phyloP scores from a whole-genome alignment of 2,888 invertebrate genomes.

The Prenolepis imparis region DNA sequence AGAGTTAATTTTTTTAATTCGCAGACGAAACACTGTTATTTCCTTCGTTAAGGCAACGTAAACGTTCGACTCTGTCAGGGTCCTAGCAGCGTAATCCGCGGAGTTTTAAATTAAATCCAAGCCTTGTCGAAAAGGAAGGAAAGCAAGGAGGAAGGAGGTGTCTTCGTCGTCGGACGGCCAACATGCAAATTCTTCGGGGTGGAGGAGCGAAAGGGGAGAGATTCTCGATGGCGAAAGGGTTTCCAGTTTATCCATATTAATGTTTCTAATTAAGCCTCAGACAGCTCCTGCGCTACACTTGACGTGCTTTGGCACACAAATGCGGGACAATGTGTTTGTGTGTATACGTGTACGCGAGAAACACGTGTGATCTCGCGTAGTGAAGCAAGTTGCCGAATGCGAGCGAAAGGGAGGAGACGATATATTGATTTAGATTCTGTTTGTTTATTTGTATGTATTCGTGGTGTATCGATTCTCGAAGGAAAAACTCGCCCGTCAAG shows the following conservation, averaged over 20 bases:
- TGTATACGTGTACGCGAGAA: neutral
- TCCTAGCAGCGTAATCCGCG: slow-evolving; percentile 56
- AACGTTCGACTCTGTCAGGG: neutral
- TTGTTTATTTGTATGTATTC: slow-evolving; percentile 20
- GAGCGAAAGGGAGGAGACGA: neutral
- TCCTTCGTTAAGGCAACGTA: neutral
- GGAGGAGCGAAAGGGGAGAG: neutral
- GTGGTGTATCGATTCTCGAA: neutral
- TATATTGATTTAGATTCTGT: slow-evolving; percentile 25
- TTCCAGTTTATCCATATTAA: slow-evolving; percentile 76
- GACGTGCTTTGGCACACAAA: neutral
- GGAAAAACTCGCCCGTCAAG: neutral
- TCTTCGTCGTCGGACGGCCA: slow-evolving; percentile 64
- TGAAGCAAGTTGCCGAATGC: neutral
- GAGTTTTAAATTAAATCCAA: slow-evolving; percentile 65
- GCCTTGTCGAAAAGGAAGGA: slow-evolving; percentile 65
- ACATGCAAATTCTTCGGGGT: slow-evolving; percentile 67
- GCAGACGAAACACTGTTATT: neutral
- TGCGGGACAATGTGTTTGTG: neutral
- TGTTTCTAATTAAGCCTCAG: slow-evolving; percentile 74
- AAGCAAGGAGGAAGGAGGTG: slow-evolving; percentile 44
- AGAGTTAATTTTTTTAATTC: neutral
- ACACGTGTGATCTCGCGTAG: slow-evolving; percentile 28
- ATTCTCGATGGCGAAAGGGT: slow-evolving; percentile 33
- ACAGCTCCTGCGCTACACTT: slow-evolving; percentile 45